Percentiles rank a stretch among this genome's conserved stretches.
phyloP scores from a whole-genome alignment of 1,140 invertebrate genomes.

The Eumeta japonica region DNA sequence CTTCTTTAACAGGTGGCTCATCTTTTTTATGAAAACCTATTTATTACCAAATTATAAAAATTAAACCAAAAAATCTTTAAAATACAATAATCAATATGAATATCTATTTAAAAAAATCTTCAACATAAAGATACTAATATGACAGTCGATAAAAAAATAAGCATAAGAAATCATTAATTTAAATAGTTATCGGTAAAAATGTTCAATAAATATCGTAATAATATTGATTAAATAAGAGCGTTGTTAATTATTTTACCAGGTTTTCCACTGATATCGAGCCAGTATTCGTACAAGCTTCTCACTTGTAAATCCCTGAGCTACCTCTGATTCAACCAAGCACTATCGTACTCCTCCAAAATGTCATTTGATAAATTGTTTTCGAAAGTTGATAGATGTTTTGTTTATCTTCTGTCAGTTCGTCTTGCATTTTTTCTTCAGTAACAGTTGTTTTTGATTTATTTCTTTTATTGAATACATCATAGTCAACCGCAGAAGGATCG shows the following conservation, averaged over 20 bases:
- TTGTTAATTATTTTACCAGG: slow-evolving; percentile 1
- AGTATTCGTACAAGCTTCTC: neutral
- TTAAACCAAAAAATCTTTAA: slow-evolving; percentile 1
- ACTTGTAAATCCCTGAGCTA: slow-evolving; percentile 1
- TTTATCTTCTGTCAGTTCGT: neutral
- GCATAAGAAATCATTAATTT: too few relatives aligned
- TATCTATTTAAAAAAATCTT: too few relatives aligned
- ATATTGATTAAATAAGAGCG: neutral
- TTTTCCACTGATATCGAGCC: slow-evolving; percentile 1
- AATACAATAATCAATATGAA: too few relatives aligned
- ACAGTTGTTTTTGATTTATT: slow-evolving; percentile 1
- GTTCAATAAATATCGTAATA: neutral
- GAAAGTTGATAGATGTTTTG: slow-evolving; percentile 1
- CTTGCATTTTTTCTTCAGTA: neutral
- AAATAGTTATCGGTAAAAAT: neutral
- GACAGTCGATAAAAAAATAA: too few relatives aligned
- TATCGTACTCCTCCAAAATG: neutral
- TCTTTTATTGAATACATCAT: slow-evolving; percentile 1
- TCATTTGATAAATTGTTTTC: slow-evolving; percentile 1
- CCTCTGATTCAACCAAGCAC: neutral
- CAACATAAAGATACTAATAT: too few relatives aligned
- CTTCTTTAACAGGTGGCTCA: slow-evolving; percentile 1
- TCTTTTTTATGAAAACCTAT: slow-evolving; percentile 1
- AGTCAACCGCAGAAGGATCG: neutral
- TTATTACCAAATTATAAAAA: slow-evolving; percentile 1